A percentile compares a stretch with the other conserved stretches of the same genome.
Conservation (phyloP, 2,113 vertebrate species). For the Eublepharis macularius region DNA sequence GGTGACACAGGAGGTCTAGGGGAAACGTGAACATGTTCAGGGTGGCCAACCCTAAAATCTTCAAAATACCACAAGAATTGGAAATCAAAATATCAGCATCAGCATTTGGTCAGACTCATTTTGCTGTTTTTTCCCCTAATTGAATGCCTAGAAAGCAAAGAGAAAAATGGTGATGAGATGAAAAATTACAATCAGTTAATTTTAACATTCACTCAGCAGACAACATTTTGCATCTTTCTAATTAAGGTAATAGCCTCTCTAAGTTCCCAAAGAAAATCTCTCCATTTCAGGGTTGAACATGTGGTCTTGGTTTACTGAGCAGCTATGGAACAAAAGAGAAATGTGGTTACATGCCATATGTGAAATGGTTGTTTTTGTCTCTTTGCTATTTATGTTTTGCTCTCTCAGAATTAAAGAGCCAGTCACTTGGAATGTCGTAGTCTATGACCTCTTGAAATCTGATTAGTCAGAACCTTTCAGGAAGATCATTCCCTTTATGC, state of each 20-base stretch:
- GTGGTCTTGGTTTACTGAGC: conserved; percentile 54
- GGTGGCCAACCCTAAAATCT: conserved; percentile 47
- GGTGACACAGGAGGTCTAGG: not conserved
- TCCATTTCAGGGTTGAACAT: conserved; percentile 43
- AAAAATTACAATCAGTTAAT: conserved; percentile 9
- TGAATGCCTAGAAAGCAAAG: conserved; percentile 11
- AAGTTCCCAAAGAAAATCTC: conserved; percentile 40
- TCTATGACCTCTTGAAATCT: conserved; percentile 72
- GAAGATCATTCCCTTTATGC: conserved; percentile 58
- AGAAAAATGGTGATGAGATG: conserved; percentile 8
- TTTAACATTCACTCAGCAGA: conserved; percentile 50
- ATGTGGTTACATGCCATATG: conserved; percentile 28
- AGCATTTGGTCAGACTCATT: conserved; percentile 29
- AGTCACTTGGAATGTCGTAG: conserved; percentile 71
- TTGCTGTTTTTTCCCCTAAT: not conserved
- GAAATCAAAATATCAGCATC: conserved; percentile 34
- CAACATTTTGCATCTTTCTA: conserved; percentile 44
- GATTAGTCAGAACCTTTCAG: conserved; percentile 63
- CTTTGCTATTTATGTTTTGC: conserved; percentile 70
- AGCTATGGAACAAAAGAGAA: conserved; percentile 48
- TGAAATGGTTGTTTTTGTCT: conserved; percentile 64
- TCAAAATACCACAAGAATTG: conserved; percentile 34
- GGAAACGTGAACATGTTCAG: conserved; percentile 36
- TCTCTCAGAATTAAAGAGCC: conserved; percentile 74
- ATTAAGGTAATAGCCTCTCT: conserved; percentile 40